Evolutionary conservation across 1,140 invertebrate species (phyloP).

Genomic region (Argopecten irradians): DNA sequence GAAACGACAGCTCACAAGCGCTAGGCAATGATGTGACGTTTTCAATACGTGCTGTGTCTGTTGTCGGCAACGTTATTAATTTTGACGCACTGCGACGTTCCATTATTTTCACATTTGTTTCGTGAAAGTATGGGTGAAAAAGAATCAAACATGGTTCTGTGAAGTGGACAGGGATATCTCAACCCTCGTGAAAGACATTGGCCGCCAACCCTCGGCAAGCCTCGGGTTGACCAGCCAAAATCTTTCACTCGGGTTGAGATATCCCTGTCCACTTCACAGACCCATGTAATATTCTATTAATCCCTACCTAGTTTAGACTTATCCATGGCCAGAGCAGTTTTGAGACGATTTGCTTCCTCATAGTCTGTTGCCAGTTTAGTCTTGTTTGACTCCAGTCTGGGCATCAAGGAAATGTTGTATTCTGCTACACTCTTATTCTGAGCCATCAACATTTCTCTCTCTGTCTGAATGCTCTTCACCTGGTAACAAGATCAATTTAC

Average conservation of each 20-base stretch:
- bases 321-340: constrained; percentile 56
- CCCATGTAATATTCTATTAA: no score
- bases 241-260: no score
- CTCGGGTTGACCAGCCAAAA: no score
- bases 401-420: constrained; percentile 89
- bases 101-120: background rate
- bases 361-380: constrained; percentile 85
- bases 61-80: no score
- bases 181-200: no score
- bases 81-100: background rate
- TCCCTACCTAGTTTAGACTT: constrained; percentile 62
- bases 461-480: constrained; percentile 87
- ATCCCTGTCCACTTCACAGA: no score
- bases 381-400: constrained; percentile 82
- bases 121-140: background rate
- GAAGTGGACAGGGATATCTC: no score
- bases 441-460: constrained; percentile 90
- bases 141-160: no score
- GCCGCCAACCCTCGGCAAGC: no score
- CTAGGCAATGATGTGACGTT: no score
- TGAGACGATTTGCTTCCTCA: constrained; percentile 73
- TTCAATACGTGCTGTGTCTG: no score
- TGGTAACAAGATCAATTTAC: background rate
- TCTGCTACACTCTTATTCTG: constrained; percentile 92
- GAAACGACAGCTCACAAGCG: no score